phyloP scores from a whole-genome alignment of 2,797 vertebrate genomes.

The Rhabdophis nuchalis region DNA sequence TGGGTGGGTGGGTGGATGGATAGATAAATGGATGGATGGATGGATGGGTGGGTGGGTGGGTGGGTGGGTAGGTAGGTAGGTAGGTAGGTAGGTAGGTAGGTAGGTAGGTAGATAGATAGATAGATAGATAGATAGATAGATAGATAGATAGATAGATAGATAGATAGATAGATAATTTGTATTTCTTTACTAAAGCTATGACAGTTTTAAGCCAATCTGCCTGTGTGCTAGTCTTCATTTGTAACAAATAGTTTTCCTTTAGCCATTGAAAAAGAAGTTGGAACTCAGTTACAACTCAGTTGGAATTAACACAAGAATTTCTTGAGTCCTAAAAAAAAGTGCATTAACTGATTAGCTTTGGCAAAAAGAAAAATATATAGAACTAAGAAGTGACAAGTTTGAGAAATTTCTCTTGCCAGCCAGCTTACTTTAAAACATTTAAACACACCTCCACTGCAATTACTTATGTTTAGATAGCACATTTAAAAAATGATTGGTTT shows the following conservation, averaged over 20 bases:
- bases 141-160: background rate
- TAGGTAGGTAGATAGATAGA: background rate
- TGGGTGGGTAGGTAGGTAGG: accelerated
- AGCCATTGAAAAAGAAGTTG: background rate
- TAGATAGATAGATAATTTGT: background rate
- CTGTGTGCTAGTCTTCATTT: background rate
- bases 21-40: too few species aligned
- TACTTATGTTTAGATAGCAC: constrained; percentile 5
- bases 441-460: background rate
- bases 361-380: constrained; percentile 12
- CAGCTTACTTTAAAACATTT: background rate
- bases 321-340: background rate
- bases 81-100: too few species aligned
- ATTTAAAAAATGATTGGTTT: constrained; percentile 10
- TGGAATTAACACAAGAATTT: background rate
- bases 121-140: background rate
- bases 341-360: background rate
- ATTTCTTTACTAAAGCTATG: background rate
- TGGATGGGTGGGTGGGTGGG: accelerated
- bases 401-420: constrained; percentile 6
- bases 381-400: constrained; percentile 7
- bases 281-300: background rate
- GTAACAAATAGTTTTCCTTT: background rate
- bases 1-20: too few species aligned
- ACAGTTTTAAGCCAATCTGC: background rate